phyloP scores from a whole-genome alignment of 2,113 vertebrate genomes.

The Phaetusa simplex region DNA sequence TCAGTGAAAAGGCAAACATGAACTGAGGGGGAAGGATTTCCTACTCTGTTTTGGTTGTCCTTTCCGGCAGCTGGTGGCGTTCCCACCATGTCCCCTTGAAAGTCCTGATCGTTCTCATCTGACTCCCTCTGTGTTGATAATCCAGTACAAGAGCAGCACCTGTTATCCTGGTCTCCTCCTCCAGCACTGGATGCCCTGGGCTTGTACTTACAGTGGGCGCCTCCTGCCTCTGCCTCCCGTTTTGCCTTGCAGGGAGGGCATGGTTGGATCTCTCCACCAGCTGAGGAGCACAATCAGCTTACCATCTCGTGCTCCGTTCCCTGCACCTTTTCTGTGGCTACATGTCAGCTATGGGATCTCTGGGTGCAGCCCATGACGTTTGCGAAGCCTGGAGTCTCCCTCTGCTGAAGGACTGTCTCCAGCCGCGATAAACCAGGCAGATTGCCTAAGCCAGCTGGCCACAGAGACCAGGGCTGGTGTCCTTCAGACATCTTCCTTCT shows the following conservation, averaged over 20 bases:
- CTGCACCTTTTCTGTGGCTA: background rate
- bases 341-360: background rate
- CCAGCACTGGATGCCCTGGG: background rate
- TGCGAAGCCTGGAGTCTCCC: background rate
- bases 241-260: background rate
- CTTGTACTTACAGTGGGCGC: background rate
- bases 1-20: background rate
- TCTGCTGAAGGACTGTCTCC: background rate
- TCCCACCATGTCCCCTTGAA: background rate
- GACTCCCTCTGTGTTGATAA: background rate
- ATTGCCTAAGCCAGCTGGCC: background rate
- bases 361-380: background rate
- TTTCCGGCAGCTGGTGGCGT: background rate
- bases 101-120: background rate
- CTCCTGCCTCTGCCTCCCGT: background rate
- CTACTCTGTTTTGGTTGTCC: background rate
- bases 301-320: accelerated
- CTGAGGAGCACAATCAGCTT: background rate
- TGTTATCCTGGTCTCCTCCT: background rate
- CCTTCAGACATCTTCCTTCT: background rate
- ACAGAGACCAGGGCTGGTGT: background rate
- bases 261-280: background rate
- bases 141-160: background rate
- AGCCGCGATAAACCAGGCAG: background rate
- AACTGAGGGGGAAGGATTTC: background rate